Conservation (phyloP, 1,140 invertebrate species). For the Cotesia vestalis region DNA sequence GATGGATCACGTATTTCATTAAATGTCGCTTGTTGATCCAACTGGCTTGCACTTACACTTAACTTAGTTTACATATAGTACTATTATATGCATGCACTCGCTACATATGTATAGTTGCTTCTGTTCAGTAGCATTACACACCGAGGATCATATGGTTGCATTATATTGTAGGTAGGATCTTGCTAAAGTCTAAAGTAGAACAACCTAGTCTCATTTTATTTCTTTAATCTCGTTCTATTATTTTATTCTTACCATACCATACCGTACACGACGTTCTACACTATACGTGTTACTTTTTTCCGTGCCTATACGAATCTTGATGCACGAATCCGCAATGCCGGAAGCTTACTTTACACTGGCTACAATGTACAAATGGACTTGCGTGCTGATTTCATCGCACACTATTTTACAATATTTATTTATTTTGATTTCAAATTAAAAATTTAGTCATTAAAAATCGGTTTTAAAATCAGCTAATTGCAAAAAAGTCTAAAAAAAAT, state of each 20-base stretch:
- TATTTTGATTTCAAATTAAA: not conserved
- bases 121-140: not conserved
- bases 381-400: not conserved
- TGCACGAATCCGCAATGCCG: conserved; percentile 1
- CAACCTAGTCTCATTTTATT: not conserved
- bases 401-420: not conserved
- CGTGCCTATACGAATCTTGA: conserved; percentile 5
- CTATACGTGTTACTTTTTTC: not conserved
- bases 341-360: conserved; percentile 1
- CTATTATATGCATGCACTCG: too few relatives aligned
- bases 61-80: too few relatives aligned
- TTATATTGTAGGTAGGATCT: not conserved
- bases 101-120: too few relatives aligned
- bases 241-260: conserved; percentile 1
- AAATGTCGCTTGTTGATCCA: conserved; percentile 37
- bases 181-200: too few relatives aligned
- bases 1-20: conserved; percentile 56
- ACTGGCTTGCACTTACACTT: not conserved
- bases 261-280: not conserved
- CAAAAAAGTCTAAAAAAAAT: too few relatives aligned
- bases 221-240: too few relatives aligned
- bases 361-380: conserved; percentile 2
- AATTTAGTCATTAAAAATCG: not conserved
- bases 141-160: conserved; percentile 16
- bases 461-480: too few relatives aligned